Conservation (phyloP, 2,113 vertebrate genomes). For the Oncorhynchus mykiss region DNA sequence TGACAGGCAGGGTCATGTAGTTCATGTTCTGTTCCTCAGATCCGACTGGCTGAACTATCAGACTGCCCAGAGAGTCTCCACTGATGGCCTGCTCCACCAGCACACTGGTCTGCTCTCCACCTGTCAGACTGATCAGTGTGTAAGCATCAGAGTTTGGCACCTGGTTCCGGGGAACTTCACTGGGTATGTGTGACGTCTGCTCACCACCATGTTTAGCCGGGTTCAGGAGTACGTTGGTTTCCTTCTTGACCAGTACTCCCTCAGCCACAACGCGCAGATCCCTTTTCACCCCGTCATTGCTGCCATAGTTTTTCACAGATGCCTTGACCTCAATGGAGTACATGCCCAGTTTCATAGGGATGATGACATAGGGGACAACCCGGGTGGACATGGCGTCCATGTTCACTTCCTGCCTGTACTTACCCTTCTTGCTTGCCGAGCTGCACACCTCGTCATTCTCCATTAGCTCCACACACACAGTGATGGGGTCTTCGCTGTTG, state of each 20-base stretch:
- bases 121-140: slow-evolving; percentile 71
- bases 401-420: slow-evolving; percentile 49
- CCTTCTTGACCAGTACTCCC: slow-evolving; percentile 71
- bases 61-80: slow-evolving; percentile 26
- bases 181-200: slow-evolving; percentile 52
- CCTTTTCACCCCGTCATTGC: slow-evolving; percentile 79
- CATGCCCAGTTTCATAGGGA: slow-evolving; percentile 76
- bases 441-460: slow-evolving; percentile 80
- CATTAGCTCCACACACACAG: slow-evolving; percentile 76
- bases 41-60: slow-evolving; percentile 51
- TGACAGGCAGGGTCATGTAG: slow-evolving; percentile 55
- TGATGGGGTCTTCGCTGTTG: slow-evolving; percentile 28
- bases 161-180: slow-evolving; percentile 35
- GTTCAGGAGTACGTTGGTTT: slow-evolving; percentile 56
- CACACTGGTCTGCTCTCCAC: slow-evolving; percentile 51
- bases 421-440: slow-evolving; percentile 68
- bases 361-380: slow-evolving; percentile 76
- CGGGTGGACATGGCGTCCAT: slow-evolving; percentile 55
- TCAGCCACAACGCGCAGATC: slow-evolving; percentile 84
- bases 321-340: slow-evolving; percentile 81
- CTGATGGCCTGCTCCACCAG: slow-evolving; percentile 56
- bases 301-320: slow-evolving; percentile 44
- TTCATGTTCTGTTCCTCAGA: slow-evolving; percentile 72
- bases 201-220: slow-evolving; percentile 58
- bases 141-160: slow-evolving; percentile 51